phyloP scores from a whole-genome alignment of 2,113 vertebrate genomes.

The Garra rufa region DNA sequence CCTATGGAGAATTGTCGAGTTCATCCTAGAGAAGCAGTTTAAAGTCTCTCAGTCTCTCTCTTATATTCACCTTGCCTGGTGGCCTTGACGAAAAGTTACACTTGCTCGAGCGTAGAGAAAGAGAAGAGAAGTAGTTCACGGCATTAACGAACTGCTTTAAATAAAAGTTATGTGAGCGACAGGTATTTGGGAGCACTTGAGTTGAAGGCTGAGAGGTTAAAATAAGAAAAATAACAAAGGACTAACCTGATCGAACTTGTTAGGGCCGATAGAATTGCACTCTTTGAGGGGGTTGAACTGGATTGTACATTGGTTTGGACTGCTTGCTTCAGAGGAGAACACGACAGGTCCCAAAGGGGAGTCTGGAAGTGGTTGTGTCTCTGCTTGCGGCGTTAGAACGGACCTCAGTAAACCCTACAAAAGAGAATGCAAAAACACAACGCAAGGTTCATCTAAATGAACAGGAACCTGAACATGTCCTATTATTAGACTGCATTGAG shows the following conservation, averaged over 20 bases:
- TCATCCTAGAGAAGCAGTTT: constrained; percentile 70
- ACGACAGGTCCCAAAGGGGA: constrained; percentile 62
- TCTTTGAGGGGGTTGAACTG: constrained; percentile 85
- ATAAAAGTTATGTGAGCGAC: constrained; percentile 33
- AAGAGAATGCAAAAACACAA: not conserved
- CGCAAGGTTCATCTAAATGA: not conserved
- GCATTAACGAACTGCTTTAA: constrained; percentile 53
- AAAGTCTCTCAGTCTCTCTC: constrained; percentile 68
- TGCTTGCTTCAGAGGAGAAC: constrained; percentile 60
- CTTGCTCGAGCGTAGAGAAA: constrained; percentile 2
- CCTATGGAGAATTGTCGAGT: constrained; percentile 72
- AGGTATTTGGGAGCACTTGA: not conserved
- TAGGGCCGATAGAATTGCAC: constrained; percentile 78
- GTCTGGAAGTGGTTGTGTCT: constrained; percentile 52
- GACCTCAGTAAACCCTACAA: constrained; percentile 83
- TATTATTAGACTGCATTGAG: constrained; percentile 55
- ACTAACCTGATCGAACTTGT: constrained; percentile 87
- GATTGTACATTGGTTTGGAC: constrained; percentile 49
- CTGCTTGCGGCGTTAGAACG: constrained; percentile 71
- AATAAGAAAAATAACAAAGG: not conserved
- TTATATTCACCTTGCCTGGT: constrained; percentile 66
- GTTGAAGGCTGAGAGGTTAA: not conserved
- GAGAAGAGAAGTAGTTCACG: constrained; percentile 44
- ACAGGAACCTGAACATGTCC: constrained; percentile 40
- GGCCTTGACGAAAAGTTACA: constrained; percentile 69